phyloP scores from a whole-genome alignment of 2,888 invertebrate genomes.

The Megaustenia siamemsis region DNA sequence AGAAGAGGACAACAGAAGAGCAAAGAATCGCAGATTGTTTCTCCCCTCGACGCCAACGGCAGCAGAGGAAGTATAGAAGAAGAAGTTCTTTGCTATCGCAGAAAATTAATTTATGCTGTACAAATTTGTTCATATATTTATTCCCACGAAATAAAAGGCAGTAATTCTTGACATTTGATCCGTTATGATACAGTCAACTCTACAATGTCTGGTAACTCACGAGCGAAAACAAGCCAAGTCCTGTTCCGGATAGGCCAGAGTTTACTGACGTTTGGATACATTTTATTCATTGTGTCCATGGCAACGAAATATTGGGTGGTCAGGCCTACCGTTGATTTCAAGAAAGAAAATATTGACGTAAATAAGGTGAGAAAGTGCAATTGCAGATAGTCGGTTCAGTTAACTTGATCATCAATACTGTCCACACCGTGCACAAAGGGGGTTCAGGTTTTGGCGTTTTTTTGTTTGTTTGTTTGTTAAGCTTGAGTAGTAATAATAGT shows the following conservation, averaged over 20 bases:
- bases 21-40: too few relatives aligned
- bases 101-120: too few relatives aligned
- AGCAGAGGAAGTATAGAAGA: too few relatives aligned
- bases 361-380: constrained; percentile 3
- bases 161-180: not conserved
- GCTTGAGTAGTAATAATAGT: too few relatives aligned
- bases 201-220: constrained; percentile 1
- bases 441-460: too few relatives aligned
- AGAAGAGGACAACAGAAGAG: too few relatives aligned
- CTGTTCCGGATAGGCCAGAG: constrained; percentile 46
- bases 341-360: constrained; percentile 22
- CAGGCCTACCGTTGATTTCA: constrained; percentile 40
- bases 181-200: not conserved
- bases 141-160: not conserved
- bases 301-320: constrained; percentile 44
- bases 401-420: too few relatives aligned
- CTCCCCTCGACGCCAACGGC: too few relatives aligned
- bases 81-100: too few relatives aligned
- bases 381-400: too few relatives aligned
- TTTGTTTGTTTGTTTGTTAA: too few relatives aligned
- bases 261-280: constrained; percentile 21
- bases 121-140: not conserved
- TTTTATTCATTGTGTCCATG: constrained; percentile 37
- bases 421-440: too few relatives aligned
- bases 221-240: not conserved